A percentile compares a stretch with the other conserved stretches of the same genome.
phyloP scores from a whole-genome alignment of 2,888 invertebrate genomes.

The Thereva unica region DNA sequence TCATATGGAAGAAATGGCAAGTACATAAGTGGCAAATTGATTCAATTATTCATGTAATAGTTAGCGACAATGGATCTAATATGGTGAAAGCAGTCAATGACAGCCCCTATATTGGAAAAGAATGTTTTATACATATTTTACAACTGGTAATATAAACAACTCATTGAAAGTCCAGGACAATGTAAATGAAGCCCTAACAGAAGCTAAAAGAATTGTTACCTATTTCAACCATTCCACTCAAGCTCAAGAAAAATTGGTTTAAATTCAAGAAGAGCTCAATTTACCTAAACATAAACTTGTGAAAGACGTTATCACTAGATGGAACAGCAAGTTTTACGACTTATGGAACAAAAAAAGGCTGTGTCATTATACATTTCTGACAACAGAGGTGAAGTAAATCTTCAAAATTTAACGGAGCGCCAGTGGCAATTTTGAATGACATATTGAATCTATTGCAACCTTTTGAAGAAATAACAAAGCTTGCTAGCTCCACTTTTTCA shows the following conservation, averaged over 20 bases:
- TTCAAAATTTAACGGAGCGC: slow-evolving; percentile 36
- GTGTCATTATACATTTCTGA: slow-evolving; percentile 30
- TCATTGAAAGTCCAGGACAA: too few species aligned
- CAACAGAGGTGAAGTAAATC: slow-evolving; percentile 35
- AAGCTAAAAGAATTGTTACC: too few species aligned
- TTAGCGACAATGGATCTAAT: slow-evolving; percentile 33
- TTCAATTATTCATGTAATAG: slow-evolving; percentile 30
- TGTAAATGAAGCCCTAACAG: too few species aligned
- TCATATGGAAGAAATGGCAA: too few species aligned
- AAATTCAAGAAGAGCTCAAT: slow-evolving; percentile 42
- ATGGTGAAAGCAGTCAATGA: slow-evolving; percentile 37
- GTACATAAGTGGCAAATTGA: too few species aligned
- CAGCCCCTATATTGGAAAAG: slow-evolving; percentile 26
- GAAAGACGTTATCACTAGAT: slow-evolving; percentile 37
- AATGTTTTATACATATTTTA: slow-evolving; percentile 37
- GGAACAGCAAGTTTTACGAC: slow-evolving; percentile 35
- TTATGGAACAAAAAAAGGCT: slow-evolving; percentile 33
- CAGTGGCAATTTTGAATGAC: slow-evolving; percentile 39
- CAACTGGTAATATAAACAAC: slow-evolving; percentile 34
- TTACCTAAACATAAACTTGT: slow-evolving; percentile 44
- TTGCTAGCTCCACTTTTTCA: slow-evolving; percentile 42
- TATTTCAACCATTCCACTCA: slow-evolving; percentile 45
- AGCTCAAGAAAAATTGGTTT: slow-evolving; percentile 44
- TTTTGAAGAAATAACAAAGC: slow-evolving; percentile 46
- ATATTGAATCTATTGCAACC: slow-evolving; percentile 42